These are phyloP conservation scores for Poecilus cupreus DNA, from an alignment of 2,888 invertebrate genomes.

Conservation along the genomic window DNA sequence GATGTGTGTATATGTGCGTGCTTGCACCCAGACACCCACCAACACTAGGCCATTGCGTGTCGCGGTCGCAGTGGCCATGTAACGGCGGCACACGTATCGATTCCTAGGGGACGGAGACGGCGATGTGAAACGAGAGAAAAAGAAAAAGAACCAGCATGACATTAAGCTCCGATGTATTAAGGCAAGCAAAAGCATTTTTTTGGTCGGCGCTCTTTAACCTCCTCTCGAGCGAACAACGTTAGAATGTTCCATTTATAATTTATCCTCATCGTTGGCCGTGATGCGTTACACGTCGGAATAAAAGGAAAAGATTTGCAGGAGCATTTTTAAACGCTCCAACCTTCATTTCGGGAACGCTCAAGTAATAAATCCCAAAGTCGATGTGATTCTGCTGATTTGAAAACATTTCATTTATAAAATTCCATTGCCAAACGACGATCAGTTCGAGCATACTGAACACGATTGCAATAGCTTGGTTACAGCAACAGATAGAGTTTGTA, in stretches of 20 bases:
- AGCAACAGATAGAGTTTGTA: background rate
- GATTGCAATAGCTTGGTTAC: no score
- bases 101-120: constrained; percentile 8
- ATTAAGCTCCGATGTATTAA: constrained; percentile 45
- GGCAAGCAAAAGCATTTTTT: constrained; percentile 42
- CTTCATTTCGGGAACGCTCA: constrained; percentile 12
- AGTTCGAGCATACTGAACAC: background rate
- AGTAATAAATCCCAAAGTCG: constrained; percentile 24
- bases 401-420: constrained; percentile 31
- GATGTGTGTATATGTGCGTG: background rate
- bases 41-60: background rate
- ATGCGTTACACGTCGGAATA: constrained; percentile 21
- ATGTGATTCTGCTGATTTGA: constrained; percentile 10
- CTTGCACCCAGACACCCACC: background rate
- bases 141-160: constrained; percentile 27
- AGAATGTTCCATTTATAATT: constrained; percentile 44
- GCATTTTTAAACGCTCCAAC: constrained; percentile 7
- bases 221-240: constrained; percentile 37
- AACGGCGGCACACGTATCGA: constrained; percentile 32
- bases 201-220: constrained; percentile 42
- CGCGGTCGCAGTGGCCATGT: background rate
- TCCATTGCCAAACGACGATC: background rate
- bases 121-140: constrained; percentile 1
- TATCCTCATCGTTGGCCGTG: constrained; percentile 28
- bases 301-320: constrained; percentile 36